phyloP scores from a whole-genome alignment of 2,113 vertebrate species.

The Cryptomyrus ogoouensis region DNA sequence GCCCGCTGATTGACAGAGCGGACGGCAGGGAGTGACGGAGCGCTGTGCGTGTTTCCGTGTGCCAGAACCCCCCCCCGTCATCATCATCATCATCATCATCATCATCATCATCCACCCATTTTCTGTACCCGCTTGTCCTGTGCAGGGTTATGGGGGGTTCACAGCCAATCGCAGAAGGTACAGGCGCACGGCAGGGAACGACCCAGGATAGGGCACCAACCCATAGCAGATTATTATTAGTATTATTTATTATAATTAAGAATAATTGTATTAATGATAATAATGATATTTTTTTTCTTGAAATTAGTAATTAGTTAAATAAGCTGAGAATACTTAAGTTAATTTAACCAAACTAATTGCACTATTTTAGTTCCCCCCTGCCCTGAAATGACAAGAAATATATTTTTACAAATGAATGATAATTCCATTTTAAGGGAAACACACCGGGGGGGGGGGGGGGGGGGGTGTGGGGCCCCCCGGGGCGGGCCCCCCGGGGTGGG shows the following conservation, averaged over 20 bases:
- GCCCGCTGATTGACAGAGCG: constrained; percentile 62
- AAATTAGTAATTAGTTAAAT: not conserved
- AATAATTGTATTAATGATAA: no score
- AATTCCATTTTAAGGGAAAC: not conserved
- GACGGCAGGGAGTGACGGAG: not conserved
- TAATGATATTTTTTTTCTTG: not conserved
- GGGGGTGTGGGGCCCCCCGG: no score
- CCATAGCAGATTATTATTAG: not conserved
- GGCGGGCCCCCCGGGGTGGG: no score
- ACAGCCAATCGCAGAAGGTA: not conserved
- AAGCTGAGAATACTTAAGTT: not conserved
- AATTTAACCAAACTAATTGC: not conserved
- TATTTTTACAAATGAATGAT: not conserved
- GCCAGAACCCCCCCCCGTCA: not conserved
- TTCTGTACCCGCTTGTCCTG: not conserved
- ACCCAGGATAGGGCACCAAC: not conserved
- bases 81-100: not conserved
- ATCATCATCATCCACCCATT: not conserved
- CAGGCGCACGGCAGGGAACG: not conserved
- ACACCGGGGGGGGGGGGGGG: no score
- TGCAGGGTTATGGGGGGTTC: not conserved
- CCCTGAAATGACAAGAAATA: not conserved
- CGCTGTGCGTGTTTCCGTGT: not conserved
- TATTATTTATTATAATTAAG: not conserved
- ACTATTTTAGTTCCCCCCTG: not conserved